Base-by-base conservation (phyloP, 2,113 vertebrate genomes). In the Triplophysa dalaica region DNA sequence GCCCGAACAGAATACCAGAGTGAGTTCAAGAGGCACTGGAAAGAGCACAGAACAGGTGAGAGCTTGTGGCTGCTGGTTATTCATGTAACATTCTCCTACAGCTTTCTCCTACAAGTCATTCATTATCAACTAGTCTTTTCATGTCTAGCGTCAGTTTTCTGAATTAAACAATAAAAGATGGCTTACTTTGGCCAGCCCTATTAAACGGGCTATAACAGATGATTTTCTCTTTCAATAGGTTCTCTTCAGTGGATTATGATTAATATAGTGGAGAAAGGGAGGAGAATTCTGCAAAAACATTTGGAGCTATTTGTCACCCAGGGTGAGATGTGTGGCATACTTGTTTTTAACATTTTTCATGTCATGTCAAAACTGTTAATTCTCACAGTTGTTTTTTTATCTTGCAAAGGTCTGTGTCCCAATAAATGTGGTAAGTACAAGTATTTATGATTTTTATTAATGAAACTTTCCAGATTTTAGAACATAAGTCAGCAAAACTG, bases 351-450 rank as follows among this genome's bases (percentile, higher is more conserved):
- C 14, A 52, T 65, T 43, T 11, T 16, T 60, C n/a, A n/a, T n/a
- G n/a, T n/a, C n/a, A 2, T 80, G 2, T 75, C 12, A 69, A 16
- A 69, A 7, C 33, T 33, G 19, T 14, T 24, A 67, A 60, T 56
- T 60, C 67, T 72, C 1, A 24, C 26, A 21, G 21, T 19, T 19
- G 54, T 63, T 62, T 38, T 50, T 81, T 38, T 65, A 73, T 56
- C 77, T 73, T 82, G 41, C 70, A 68, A 79, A 93, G 92, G 87
- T 81, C 75, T 93, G 69, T 94, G 92, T 82, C 92, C 91, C 26
- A 93, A 93, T 87, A 88, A 82, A 54, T 94, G 92, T 45, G 91
- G 91, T 93, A 86, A 89, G 90, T n/a, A 54, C 13, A 52, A n/a
- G 38, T 68, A 38, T 60, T 63, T 13, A 26, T 5, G 1, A 63